Base-by-base conservation (phyloP, 2,113 vertebrate species). In the Oncorhynchus clarkii region DNA sequence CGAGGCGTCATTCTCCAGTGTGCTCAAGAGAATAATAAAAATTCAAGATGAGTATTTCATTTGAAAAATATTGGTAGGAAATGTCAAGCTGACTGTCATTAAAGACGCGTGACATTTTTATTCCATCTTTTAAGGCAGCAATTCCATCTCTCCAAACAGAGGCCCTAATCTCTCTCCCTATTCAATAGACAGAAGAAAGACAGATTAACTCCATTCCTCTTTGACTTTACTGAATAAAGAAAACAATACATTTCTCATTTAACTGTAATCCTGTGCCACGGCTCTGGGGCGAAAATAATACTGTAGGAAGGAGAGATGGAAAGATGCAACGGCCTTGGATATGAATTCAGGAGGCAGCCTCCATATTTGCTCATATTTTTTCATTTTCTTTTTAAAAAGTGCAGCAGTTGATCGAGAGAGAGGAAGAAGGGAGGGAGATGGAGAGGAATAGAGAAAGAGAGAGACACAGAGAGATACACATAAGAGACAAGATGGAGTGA, bases 161-260 rank as follows among this genome's bases (percentile, higher is more conserved):
- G 78, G 77, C 67, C 51, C 80, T 87, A 88, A 93, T 92, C 81
- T 85, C 75, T 79, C 76, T 72, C 76, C 77, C 80, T 82, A 67
- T 71, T 78, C 81, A 73, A 71, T 81, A 86, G 79, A 89, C 83
- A 80, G 67, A 74, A 79, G 67, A 76, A 82, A 83, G 83, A 84
- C 80, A 88, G 89, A 90, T 90, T 89, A 89, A 92, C 89, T 88
- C 83, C 88, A 91, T 94, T 91, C 89, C 82, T 89, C 83, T 87
- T 86, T 85, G 84, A 85, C 86, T 88, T 76, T 75, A 84, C 74
- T 84, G 87, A 91, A 91, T 80, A 85, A 85, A 80, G 75, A 81
- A 91, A 91, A 92, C 88, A 89, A 88, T 88, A 81, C 81, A 88
- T 85, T 89, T 88, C 86, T 86, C 84, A 88, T 88, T 82, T 82